Evolutionary conservation across 2,888 invertebrate species (phyloP).

Genomic region (Troides oblongomaculatus): DNA sequence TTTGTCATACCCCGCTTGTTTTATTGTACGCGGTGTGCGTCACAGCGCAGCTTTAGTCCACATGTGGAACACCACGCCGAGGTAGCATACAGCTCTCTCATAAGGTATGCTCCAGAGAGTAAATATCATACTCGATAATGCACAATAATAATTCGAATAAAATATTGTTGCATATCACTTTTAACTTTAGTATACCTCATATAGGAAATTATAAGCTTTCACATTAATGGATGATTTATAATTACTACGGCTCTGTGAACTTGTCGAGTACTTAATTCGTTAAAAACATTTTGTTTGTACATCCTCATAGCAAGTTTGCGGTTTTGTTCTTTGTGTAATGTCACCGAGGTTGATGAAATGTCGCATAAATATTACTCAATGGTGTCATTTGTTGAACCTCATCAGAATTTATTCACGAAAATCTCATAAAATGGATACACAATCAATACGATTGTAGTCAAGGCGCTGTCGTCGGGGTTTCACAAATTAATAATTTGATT

Average conservation of each 20-base stretch:
- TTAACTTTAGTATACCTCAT: neutral
- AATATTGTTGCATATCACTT: neutral
- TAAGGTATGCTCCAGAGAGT: neutral
- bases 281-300: neutral
- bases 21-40: constrained; percentile 41
- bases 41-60: constrained; percentile 47
- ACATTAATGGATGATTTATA: neutral
- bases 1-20: constrained; percentile 29
- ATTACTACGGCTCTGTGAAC: neutral
- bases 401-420: too few species aligned
- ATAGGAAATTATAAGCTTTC: neutral
- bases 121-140: neutral
- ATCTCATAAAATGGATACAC: too few species aligned
- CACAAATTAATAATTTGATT: too few species aligned
- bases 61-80: constrained; percentile 36
- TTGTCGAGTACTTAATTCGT: neutral
- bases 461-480: too few species aligned
- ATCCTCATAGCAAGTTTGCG: neutral
- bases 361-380: too few species aligned
- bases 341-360: too few species aligned
- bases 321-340: too few species aligned
- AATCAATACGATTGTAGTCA: too few species aligned
- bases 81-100: neutral
- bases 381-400: too few species aligned
- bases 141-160: neutral